These are phyloP conservation scores for Colaptes auratus DNA, from an alignment of 2,113 vertebrate genomes.

Conservation along the genomic window DNA sequence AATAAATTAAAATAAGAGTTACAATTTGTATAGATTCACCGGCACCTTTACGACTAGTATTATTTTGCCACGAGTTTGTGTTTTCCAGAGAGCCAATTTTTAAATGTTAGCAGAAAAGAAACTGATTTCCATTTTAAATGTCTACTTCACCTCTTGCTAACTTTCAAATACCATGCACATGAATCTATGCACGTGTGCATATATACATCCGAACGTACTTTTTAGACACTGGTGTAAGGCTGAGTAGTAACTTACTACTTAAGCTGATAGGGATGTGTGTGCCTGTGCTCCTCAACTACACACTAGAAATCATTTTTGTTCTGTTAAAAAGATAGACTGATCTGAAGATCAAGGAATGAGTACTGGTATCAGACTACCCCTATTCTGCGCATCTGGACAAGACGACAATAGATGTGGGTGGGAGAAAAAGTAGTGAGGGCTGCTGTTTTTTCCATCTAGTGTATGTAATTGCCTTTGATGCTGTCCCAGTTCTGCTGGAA, in stretches of 20 bases:
- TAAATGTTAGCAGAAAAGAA: not conserved
- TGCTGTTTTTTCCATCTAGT: not conserved
- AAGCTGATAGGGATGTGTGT: not conserved
- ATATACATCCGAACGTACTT: not conserved
- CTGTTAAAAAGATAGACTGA: not conserved
- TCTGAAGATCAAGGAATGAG: not conserved
- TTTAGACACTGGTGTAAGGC: not conserved
- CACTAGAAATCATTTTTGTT: not conserved
- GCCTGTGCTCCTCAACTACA: not conserved
- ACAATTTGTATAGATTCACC: not conserved
- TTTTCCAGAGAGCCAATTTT: not conserved
- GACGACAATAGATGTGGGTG: not conserved
- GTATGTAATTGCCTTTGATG: not conserved
- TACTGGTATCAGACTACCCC: not conserved
- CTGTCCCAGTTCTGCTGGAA: not conserved
- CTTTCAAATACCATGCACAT: not conserved
- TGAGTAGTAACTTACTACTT: not conserved
- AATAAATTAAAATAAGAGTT: not conserved
- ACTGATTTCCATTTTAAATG: not conserved
- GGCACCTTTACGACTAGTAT: not conserved
- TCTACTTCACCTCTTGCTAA: not conserved
- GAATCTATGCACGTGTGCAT: accelerated
- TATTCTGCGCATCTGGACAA: not conserved
- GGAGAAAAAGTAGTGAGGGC: not conserved
- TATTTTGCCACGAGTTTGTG: not conserved